Conservation (phyloP, 2,113 vertebrate species). For the Gavialis gangeticus region DNA sequence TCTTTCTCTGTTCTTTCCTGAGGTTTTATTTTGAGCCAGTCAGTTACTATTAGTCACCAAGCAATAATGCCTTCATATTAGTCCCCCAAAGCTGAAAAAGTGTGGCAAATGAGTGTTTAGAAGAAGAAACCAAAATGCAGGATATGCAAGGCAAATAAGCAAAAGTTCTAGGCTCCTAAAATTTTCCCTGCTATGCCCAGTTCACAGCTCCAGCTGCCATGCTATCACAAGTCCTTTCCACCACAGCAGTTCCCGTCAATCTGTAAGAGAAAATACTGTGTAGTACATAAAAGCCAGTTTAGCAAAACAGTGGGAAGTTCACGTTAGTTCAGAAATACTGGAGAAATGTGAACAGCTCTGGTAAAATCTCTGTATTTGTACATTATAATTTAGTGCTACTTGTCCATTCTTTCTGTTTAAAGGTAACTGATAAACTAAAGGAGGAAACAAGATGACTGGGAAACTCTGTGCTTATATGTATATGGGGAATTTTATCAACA, state of each 20-base stretch:
- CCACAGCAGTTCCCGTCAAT: constrained; percentile 33
- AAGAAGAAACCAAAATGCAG: neutral
- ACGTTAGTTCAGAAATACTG: constrained; percentile 25
- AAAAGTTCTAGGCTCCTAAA: neutral
- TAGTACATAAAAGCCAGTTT: neutral
- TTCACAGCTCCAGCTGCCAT: constrained; percentile 26
- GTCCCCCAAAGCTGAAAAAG: neutral
- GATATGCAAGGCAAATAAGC: neutral
- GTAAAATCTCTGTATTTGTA: neutral
- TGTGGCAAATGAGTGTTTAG: neutral
- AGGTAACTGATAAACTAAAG: neutral
- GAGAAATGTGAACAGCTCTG: neutral
- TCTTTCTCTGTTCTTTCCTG: neutral
- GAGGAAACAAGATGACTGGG: neutral
- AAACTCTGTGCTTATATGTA: neutral
- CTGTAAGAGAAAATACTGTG: constrained; percentile 43
- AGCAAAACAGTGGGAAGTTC: constrained; percentile 33
- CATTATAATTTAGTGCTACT: neutral
- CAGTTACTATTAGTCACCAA: neutral
- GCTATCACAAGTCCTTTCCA: constrained; percentile 7
- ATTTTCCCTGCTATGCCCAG: neutral
- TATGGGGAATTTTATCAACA: neutral
- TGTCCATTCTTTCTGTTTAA: neutral
- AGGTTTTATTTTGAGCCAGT: neutral
- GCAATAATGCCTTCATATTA: neutral